These are phyloP conservation scores for Cassiopea andromeda DNA, from an alignment of 30 jellyfish, hydroid and myxozoan genomes.

Conservation along the genomic window DNA sequence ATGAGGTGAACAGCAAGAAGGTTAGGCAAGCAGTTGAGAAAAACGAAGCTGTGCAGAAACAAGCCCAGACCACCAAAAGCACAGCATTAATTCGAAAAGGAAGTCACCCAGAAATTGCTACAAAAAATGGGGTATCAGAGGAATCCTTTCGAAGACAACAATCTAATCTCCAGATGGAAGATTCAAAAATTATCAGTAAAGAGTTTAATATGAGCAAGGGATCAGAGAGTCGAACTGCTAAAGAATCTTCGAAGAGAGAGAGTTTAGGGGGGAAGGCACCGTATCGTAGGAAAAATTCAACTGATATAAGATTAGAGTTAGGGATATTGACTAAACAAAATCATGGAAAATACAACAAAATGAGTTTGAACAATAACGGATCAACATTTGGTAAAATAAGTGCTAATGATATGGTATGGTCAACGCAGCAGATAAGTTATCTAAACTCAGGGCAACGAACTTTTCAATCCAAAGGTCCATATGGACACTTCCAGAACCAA, in stretches of 20 bases:
- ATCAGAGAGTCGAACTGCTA: background rate
- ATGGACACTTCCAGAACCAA: constrained; percentile 23
- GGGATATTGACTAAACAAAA: constrained; percentile 36
- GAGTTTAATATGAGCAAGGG: constrained; percentile 1
- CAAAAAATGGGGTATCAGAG: background rate
- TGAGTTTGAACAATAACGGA: constrained; percentile 9
- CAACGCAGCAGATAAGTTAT: constrained; percentile 33
- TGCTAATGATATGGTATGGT: constrained; percentile 65
- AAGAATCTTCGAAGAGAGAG: constrained; percentile 5
- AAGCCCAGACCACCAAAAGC: background rate
- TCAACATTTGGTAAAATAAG: constrained; percentile 44
- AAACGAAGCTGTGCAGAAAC: constrained; percentile 3
- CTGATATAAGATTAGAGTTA: constrained; percentile 51
- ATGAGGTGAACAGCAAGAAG: background rate
- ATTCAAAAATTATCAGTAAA: background rate
- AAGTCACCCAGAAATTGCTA: constrained; percentile 2
- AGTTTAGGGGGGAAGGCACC: constrained; percentile 12
- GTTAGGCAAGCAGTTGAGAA: background rate
- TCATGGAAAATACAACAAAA: constrained; percentile 51
- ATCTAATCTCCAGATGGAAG: constrained; percentile 11
- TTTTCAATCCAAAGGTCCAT: constrained; percentile 29
- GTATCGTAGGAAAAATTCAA: constrained; percentile 15
- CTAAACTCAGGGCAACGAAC: constrained; percentile 35
- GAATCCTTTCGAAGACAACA: constrained; percentile 13
- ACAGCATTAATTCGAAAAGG: background rate